Conservation (phyloP, 2,797 vertebrate genomes). For the Synanceia verrucosa region DNA sequence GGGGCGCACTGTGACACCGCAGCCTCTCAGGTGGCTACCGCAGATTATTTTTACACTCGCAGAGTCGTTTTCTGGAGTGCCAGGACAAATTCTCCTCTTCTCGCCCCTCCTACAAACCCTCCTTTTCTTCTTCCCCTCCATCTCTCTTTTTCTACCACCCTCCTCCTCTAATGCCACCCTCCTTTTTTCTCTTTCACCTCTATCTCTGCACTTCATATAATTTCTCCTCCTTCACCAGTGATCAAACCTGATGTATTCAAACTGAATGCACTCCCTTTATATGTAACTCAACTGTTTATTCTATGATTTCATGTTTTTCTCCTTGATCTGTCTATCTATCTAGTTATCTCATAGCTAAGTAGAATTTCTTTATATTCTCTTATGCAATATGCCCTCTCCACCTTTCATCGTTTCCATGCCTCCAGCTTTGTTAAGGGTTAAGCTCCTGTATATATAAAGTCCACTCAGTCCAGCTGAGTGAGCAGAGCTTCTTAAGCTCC, state of each 20-base stretch:
- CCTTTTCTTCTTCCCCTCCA: slow-evolving; percentile 39
- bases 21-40: slow-evolving; percentile 83
- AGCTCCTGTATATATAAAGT: slow-evolving; percentile 11
- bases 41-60: slow-evolving; percentile 84
- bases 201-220: slow-evolving; percentile 13
- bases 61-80: slow-evolving; percentile 78
- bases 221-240: slow-evolving; percentile 4
- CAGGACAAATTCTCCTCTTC: slow-evolving; percentile 78
- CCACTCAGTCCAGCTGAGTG: not conserved
- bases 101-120: slow-evolving; percentile 42
- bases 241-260: slow-evolving; percentile 10
- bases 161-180: slow-evolving; percentile 12
- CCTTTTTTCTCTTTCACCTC: slow-evolving; percentile 1
- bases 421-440: slow-evolving; percentile 56
- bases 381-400: slow-evolving; percentile 23
- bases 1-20: slow-evolving; percentile 84
- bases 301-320: not conserved
- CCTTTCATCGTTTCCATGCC: slow-evolving; percentile 39
- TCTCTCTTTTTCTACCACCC: not conserved
- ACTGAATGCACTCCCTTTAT: slow-evolving; percentile 16
- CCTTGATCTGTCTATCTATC: no score
- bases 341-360: slow-evolving; percentile 30
- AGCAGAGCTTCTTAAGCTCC: not conserved
- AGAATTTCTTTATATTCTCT: slow-evolving; percentile 38
- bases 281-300: slow-evolving; percentile 9